Conservation (phyloP, 2,797 vertebrate species). For the Clarias fuscus region DNA sequence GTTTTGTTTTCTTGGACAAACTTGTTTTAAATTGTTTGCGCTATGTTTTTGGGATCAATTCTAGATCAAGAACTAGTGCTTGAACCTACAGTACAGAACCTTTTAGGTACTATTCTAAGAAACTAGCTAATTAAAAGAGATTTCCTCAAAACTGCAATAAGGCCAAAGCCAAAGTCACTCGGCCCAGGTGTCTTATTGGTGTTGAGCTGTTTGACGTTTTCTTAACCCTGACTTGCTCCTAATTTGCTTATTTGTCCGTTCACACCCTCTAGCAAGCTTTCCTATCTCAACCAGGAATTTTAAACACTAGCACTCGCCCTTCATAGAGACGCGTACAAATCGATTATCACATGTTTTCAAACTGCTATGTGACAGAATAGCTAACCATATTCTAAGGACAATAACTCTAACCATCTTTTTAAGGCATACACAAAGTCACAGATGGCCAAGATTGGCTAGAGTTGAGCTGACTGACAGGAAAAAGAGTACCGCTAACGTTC, state of each 20-base stretch:
- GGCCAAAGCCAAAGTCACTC: neutral
- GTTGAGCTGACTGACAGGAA: neutral
- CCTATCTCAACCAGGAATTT: neutral
- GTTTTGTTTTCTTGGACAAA: neutral
- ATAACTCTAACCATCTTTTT: neutral
- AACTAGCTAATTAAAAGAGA: neutral
- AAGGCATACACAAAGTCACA: no score
- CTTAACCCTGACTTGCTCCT: neutral
- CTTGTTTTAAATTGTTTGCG: neutral
- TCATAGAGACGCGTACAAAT: neutral
- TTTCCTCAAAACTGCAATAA: no score
- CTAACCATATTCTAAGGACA: neutral
- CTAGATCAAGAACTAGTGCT: neutral
- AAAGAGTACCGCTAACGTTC: neutral
- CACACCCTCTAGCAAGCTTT: no score
- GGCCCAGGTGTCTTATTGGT: neutral
- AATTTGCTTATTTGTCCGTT: neutral
- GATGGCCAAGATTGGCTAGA: neutral
- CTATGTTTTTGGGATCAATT: neutral
- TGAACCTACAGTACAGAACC: neutral
- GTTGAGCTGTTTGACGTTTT: neutral
- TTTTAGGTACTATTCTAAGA: no score
- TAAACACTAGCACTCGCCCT: neutral
- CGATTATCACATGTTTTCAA: neutral
- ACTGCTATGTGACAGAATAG: neutral